Conservation (phyloP, 1,140 invertebrate species). For the Probaryconus sp. region DNA sequence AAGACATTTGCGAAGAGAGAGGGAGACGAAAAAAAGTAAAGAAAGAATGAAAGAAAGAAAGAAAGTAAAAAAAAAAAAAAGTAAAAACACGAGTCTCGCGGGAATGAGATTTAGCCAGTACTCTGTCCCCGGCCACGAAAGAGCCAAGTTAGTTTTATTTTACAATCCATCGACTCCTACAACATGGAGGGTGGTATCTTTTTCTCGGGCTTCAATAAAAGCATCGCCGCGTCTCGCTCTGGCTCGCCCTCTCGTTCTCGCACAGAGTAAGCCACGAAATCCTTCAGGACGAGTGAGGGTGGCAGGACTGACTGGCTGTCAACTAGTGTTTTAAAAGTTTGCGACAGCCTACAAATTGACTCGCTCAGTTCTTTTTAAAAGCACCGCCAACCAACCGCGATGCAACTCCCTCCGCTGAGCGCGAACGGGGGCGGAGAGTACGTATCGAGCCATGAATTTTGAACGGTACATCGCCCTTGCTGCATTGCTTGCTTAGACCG, state of each 20-base stretch:
- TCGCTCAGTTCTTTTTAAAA: slow-evolving; percentile 79
- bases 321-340: slow-evolving; percentile 80
- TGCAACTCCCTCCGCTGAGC: slow-evolving; percentile 49
- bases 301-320: slow-evolving; percentile 72
- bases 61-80: slow-evolving; percentile 39
- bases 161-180: slow-evolving; percentile 77
- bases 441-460: slow-evolving; percentile 64
- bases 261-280: slow-evolving; percentile 62
- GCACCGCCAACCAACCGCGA: slow-evolving; percentile 76
- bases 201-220: slow-evolving; percentile 47
- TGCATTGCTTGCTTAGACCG: slow-evolving; percentile 44
- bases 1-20: slow-evolving; percentile 7
- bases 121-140: slow-evolving; percentile 72
- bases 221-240: slow-evolving; percentile 39
- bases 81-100: slow-evolving; percentile 69
- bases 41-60: slow-evolving; percentile 36
- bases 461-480: slow-evolving; percentile 35
- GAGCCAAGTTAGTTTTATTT: slow-evolving; percentile 79
- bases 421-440: slow-evolving; percentile 19
- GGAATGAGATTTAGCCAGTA: slow-evolving; percentile 76
- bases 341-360: slow-evolving; percentile 79
- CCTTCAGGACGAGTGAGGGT: slow-evolving; percentile 67
- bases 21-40: slow-evolving; percentile 8
- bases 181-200: slow-evolving; percentile 64
- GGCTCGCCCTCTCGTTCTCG: slow-evolving; percentile 24